These are phyloP conservation scores for Euclidia mi DNA, from an alignment of 2,888 invertebrate genomes.

Conservation along the genomic window DNA sequence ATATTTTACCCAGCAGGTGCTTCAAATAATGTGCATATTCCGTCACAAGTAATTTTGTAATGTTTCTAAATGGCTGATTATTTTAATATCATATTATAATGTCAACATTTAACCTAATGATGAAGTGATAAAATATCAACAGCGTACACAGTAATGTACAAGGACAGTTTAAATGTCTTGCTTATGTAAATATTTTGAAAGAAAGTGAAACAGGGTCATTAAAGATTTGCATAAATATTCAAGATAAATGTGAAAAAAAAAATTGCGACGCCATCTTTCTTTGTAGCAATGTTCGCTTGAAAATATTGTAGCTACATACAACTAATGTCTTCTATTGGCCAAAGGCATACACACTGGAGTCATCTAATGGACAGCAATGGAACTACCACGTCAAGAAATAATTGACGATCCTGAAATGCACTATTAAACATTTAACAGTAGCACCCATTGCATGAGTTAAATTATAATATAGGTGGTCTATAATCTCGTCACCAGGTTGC, in stretches of 20 bases:
- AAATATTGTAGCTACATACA: too few species aligned
- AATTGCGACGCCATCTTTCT: neutral
- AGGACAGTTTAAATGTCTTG: conserved; percentile 15
- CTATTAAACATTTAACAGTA: too few species aligned
- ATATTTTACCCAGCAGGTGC: conserved; percentile 9
- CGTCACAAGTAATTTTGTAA: conserved; percentile 20
- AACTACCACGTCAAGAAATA: too few species aligned
- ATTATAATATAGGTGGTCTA: too few species aligned
- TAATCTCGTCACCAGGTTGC: too few species aligned
- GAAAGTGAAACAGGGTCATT: conserved; percentile 14
- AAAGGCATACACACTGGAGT: too few species aligned
- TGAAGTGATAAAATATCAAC: conserved; percentile 34
- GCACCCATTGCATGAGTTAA: too few species aligned
- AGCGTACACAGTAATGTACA: conserved; percentile 17
- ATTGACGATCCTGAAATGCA: too few species aligned
- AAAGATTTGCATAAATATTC: conserved; percentile 6
- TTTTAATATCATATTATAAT: conserved; percentile 16
- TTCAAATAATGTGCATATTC: conserved; percentile 29
- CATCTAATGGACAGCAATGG: too few species aligned
- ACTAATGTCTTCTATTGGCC: too few species aligned
- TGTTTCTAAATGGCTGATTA: conserved; percentile 14
- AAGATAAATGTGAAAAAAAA: neutral
- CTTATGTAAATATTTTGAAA: conserved; percentile 23
- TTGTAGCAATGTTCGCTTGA: too few species aligned
- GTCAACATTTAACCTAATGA: conserved; percentile 33